Percentiles rank a stretch among this genome's conserved stretches.
Evolutionary conservation across 2,797 vertebrate species (phyloP).

Genomic region (Benthosema pterotum): DNA sequence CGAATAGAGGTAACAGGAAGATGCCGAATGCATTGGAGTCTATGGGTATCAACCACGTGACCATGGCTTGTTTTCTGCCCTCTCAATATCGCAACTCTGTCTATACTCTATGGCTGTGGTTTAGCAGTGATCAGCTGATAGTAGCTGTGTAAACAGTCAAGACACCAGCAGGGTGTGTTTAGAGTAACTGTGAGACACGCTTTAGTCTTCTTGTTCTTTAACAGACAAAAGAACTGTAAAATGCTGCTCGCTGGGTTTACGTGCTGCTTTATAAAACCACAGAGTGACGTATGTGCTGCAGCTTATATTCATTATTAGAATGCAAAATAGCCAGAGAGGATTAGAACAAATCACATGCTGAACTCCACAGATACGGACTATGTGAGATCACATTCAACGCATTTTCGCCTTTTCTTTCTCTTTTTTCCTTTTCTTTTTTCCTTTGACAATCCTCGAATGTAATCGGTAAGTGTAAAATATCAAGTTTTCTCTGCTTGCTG

Average conservation of each 20-base stretch:
- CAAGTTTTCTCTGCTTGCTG: neutral
- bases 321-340: constrained; percentile 27
- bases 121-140: constrained; percentile 76
- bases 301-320: neutral
- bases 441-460: neutral
- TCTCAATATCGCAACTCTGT: too few relatives aligned
- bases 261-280: neutral
- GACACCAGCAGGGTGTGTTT: constrained; percentile 6
- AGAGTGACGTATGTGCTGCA: neutral
- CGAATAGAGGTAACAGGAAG: too few relatives aligned
- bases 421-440: too few relatives aligned
- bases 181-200: too few relatives aligned
- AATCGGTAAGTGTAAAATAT: constrained; percentile 47
- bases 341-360: constrained; percentile 49
- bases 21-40: too few relatives aligned
- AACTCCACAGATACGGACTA: constrained; percentile 19
- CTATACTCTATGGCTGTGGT: too few relatives aligned
- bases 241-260: too few relatives aligned
- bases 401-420: neutral
- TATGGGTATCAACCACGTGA: too few relatives aligned
- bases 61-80: too few relatives aligned
- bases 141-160: neutral
- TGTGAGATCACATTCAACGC: constrained; percentile 10
- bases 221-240: too few relatives aligned
- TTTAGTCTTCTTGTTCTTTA: neutral